phyloP scores from a whole-genome alignment of 1,140 invertebrate genomes.

The Sipha flava region DNA sequence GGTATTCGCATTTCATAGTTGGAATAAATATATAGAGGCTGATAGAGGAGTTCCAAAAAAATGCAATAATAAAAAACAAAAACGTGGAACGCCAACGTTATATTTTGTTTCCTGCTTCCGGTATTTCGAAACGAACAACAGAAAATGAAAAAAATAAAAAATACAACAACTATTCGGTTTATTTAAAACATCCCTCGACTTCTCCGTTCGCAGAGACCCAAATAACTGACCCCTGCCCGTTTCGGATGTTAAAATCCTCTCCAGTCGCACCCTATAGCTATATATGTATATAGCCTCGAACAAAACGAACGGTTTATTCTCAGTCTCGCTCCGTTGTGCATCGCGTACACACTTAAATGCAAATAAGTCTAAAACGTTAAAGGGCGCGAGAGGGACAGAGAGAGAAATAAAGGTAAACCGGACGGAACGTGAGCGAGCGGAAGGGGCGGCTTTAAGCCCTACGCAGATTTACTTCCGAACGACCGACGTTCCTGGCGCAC shows the following conservation, averaged over 20 bases:
- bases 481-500: neutral
- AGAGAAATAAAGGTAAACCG: too few relatives aligned
- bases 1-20: neutral
- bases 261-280: neutral
- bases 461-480: slow-evolving; percentile 2
- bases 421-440: neutral
- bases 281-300: too few relatives aligned
- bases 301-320: neutral
- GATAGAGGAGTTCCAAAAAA: too few relatives aligned
- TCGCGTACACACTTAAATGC: neutral
- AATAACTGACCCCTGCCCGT: neutral
- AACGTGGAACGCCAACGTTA: neutral
- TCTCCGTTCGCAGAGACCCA: neutral
- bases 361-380: slow-evolving; percentile 13
- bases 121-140: neutral
- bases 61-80: neutral
- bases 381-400: neutral
- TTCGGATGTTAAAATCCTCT: neutral
- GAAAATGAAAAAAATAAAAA: neutral
- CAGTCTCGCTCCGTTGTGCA: neutral
- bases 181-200: neutral
- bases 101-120: neutral
- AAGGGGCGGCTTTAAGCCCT: neutral
- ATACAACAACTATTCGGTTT: neutral
- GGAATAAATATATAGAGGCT: neutral